phyloP scores from a whole-genome alignment of 2,888 invertebrate genomes.

The Tinea semifulvella region DNA sequence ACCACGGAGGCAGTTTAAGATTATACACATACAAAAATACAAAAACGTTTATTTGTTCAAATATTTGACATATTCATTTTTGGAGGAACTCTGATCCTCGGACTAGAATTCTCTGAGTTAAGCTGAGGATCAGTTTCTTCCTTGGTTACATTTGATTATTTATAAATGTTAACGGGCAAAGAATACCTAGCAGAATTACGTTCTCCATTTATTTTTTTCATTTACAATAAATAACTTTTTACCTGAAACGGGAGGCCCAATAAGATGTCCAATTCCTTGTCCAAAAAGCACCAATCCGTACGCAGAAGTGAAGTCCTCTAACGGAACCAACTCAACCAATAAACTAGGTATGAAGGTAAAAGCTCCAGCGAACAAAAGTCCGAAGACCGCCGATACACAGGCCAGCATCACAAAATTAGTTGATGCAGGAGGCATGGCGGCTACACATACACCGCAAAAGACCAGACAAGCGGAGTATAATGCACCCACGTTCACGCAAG shows the following conservation, averaged over 20 bases:
- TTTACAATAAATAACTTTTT: too few species aligned
- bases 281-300: conserved; percentile 90
- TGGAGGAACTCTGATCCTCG: too few species aligned
- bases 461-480: conserved; percentile 84
- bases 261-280: conserved; percentile 91
- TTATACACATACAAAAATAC: too few species aligned
- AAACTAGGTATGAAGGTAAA: conserved; percentile 92
- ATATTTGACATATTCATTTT: too few species aligned
- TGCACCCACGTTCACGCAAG: conserved; percentile 82
- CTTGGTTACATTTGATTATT: too few species aligned
- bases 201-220: too few species aligned
- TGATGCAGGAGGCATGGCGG: conserved; percentile 66
- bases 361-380: conserved; percentile 90
- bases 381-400: conserved; percentile 73
- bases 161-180: too few species aligned
- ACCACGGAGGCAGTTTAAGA: too few species aligned
- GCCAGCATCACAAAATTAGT: conserved; percentile 58
- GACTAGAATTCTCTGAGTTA: too few species aligned
- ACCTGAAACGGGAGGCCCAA: conserved; percentile 94
- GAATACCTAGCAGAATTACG: too few species aligned
- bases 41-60: too few species aligned
- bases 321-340: conserved; percentile 85
- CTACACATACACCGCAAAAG: conserved; percentile 70
- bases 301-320: conserved; percentile 91
- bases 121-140: too few species aligned